A percentile compares a stretch with the other conserved stretches of the same genome.
Evolutionary conservation across 2,113 vertebrate species (phyloP).

Genomic region (Nyctibius bracteatus): DNA sequence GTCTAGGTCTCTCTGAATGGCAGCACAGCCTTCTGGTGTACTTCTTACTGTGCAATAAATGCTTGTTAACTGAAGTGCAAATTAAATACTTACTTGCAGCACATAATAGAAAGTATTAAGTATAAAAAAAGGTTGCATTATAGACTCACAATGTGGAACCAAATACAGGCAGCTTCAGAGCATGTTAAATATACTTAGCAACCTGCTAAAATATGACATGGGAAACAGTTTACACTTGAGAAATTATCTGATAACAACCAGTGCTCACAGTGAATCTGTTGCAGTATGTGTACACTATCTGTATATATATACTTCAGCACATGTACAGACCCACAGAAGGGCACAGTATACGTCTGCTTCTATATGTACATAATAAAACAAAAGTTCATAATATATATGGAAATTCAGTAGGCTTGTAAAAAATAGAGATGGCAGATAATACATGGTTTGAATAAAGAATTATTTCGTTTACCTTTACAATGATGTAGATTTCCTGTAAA

Average conservation of each 20-base stretch:
- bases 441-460: background rate
- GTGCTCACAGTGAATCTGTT: background rate
- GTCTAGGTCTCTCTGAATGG: no score
- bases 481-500: background rate
- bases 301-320: background rate
- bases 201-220: slow-evolving; percentile 37
- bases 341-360: background rate
- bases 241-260: slow-evolving; percentile 61
- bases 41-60: slow-evolving; percentile 41
- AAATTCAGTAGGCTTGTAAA: background rate
- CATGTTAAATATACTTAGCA: slow-evolving; percentile 39
- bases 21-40: no score
- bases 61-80: slow-evolving; percentile 48
- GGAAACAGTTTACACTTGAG: slow-evolving; percentile 36
- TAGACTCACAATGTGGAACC: background rate
- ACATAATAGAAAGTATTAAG: slow-evolving; percentile 4
- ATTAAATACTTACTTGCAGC: slow-evolving; percentile 54
- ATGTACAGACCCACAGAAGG: background rate
- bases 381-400: background rate
- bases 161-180: slow-evolving; percentile 18
- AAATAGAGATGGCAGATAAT: background rate
- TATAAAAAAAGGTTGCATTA: background rate
- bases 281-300: background rate
- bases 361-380: background rate
- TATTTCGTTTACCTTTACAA: background rate